These are phyloP conservation scores for Oryctes rhinoceros DNA, from an alignment of 1,140 invertebrate genomes.

Conservation along the genomic window DNA sequence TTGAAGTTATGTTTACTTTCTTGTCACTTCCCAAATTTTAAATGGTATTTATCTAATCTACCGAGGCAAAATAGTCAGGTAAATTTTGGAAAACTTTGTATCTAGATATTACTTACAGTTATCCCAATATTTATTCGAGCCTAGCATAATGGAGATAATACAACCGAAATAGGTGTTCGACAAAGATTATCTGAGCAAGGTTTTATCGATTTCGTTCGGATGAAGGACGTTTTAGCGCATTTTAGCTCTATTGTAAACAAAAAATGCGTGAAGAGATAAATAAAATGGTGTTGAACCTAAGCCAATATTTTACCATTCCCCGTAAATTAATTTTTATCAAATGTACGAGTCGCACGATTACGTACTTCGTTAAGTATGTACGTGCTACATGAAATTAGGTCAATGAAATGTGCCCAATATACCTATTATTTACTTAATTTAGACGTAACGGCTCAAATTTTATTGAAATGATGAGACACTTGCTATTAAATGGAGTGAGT, in stretches of 20 bases:
- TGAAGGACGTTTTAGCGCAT: conserved; percentile 1
- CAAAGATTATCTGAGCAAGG: background rate
- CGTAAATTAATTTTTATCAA: background rate
- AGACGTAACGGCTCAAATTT: background rate
- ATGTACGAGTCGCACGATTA: no score
- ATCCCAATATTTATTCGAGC: no score
- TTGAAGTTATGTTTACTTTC: no score
- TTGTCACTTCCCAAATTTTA: no score
- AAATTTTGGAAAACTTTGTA: no score
- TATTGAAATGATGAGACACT: background rate
- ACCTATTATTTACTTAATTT: background rate
- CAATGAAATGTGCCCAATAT: background rate
- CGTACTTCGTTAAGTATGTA: background rate
- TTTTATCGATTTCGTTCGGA: background rate
- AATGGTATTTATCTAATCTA: no score
- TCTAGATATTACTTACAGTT: no score
- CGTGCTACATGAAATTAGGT: background rate
- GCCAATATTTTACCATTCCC: background rate
- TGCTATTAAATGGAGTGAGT: background rate
- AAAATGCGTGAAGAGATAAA: conserved; percentile 26
- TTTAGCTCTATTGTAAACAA: conserved; percentile 10
- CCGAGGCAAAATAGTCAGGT: no score
- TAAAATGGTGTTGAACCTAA: background rate
- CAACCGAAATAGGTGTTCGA: background rate
- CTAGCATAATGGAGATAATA: background rate